Evolutionary conservation across 2,113 vertebrate genomes (phyloP).

Genomic region (Mixornis gularis): DNA sequence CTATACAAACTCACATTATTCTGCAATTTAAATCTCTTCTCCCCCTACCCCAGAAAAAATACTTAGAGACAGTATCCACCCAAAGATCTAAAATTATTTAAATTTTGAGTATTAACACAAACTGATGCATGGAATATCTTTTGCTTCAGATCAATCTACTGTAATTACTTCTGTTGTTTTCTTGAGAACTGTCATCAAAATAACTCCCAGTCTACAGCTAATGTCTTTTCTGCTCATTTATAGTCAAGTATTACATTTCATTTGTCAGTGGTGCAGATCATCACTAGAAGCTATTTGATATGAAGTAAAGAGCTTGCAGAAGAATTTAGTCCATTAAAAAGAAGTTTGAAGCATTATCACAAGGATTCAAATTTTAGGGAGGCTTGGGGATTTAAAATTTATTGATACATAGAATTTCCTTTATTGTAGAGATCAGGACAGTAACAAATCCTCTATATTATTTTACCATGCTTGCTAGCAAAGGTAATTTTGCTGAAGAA

Average conservation of each 20-base stretch:
- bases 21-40: neutral
- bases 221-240: neutral
- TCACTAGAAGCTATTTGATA: neutral
- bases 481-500: neutral
- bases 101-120: neutral
- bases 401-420: neutral
- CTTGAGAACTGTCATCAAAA: neutral
- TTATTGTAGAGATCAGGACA: neutral
- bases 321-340: neutral
- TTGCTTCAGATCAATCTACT: neutral
- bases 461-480: neutral
- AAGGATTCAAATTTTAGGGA: neutral
- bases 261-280: neutral
- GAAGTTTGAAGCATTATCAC: neutral
- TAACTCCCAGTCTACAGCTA: neutral
- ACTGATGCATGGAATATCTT: neutral
- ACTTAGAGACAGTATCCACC: neutral
- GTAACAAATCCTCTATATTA: neutral
- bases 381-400: neutral
- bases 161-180: neutral
- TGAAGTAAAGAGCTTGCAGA: neutral
- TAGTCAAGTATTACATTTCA: neutral
- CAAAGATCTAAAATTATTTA: neutral
- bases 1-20: neutral
- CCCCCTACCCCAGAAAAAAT: too few relatives aligned